phyloP scores from a whole-genome alignment of 37 sponge, comb jelly and placozoan species.

The Theonella swinhoei region DNA sequence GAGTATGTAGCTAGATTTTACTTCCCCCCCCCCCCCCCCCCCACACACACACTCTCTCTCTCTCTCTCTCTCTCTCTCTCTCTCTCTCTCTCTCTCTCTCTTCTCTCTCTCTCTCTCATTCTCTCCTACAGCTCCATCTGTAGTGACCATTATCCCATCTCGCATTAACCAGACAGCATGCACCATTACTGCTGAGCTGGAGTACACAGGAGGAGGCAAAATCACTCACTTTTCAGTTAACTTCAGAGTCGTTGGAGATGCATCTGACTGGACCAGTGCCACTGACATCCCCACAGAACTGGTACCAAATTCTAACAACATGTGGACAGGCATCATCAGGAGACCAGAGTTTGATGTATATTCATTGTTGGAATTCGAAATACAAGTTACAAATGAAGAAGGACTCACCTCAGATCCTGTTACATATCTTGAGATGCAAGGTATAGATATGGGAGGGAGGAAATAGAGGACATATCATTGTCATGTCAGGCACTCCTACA shows the following conservation, averaged over 20 bases:
- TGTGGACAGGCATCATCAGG: background rate
- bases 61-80: no score
- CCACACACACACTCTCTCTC: no score
- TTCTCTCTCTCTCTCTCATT: no score
- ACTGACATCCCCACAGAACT: background rate
- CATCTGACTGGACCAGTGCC: background rate
- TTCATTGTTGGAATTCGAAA: background rate
- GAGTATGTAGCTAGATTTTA: background rate
- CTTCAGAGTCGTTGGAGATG: background rate
- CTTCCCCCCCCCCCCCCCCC: background rate
- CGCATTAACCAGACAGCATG: background rate
- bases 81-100: no score
- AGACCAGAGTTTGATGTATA: background rate
- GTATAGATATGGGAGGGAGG: no score
- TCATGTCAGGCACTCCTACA: no score
- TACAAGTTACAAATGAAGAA: background rate
- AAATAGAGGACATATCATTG: no score
- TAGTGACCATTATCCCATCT: background rate
- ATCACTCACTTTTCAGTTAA: background rate
- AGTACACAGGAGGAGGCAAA: background rate
- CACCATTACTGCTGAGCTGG: background rate
- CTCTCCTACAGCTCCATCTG: background rate
- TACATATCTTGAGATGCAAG: no score
- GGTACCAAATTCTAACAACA: background rate
- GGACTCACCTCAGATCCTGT: no score